Conservation (phyloP, 2,888 invertebrate species). For the Mantis religiosa region DNA sequence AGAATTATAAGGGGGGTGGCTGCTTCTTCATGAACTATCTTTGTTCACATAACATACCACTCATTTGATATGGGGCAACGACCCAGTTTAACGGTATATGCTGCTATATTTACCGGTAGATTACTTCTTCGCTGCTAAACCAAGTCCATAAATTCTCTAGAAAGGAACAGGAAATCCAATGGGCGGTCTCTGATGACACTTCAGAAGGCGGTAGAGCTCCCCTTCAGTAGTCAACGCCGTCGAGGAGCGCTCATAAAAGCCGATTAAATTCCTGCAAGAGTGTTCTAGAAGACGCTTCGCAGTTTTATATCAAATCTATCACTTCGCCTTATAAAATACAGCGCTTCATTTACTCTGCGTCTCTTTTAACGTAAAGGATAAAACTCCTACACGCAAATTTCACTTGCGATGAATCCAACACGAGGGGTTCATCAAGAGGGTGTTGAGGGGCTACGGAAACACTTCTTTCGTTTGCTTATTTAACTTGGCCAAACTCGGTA, state of each 20-base stretch:
- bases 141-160: background rate
- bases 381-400: background rate
- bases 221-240: background rate
- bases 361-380: background rate
- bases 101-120: background rate
- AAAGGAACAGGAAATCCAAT: background rate
- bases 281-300: background rate
- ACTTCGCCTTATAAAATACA: background rate
- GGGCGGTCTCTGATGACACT: background rate
- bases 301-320: background rate
- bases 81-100: background rate
- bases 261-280: background rate
- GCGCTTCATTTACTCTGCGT: background rate
- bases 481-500: background rate
- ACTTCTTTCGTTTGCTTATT: background rate
- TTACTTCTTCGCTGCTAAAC: background rate
- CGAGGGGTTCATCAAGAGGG: background rate
- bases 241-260: background rate
- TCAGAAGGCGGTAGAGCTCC: background rate
- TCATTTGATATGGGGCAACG: too few relatives aligned
- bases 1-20: too few relatives aligned
- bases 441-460: background rate
- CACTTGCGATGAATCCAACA: background rate
- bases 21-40: too few relatives aligned
- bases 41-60: too few relatives aligned